Evolutionary conservation across 1,140 invertebrate species (phyloP).

Genomic region (Cataglyphis hispanica): DNA sequence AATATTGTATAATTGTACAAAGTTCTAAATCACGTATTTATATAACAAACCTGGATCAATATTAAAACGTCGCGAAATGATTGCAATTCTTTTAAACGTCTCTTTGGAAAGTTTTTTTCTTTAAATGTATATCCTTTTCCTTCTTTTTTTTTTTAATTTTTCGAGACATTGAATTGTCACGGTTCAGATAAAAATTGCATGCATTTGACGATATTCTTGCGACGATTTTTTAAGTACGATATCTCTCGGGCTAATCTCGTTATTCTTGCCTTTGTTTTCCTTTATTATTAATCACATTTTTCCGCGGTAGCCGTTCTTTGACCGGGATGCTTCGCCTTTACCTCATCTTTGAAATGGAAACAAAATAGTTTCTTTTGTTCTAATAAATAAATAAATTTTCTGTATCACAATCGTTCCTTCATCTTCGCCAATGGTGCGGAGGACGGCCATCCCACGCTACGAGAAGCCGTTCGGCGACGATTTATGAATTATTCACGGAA

Average conservation of each 20-base stretch:
- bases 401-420: constrained; percentile 36
- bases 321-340: constrained; percentile 11
- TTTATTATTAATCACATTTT: constrained; percentile 60
- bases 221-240: constrained; percentile 5
- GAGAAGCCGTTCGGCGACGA: constrained; percentile 45
- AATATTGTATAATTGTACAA: background rate
- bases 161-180: background rate
- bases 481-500: constrained; percentile 71
- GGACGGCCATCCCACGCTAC: background rate
- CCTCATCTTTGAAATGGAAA: constrained; percentile 8
- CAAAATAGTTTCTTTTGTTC: constrained; percentile 30
- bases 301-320: constrained; percentile 35
- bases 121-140: background rate
- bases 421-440: constrained; percentile 18
- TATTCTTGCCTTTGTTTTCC: background rate
- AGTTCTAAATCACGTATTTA: background rate
- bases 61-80: background rate
- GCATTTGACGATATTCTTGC: constrained; percentile 15
- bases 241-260: constrained; percentile 1
- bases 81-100: background rate
- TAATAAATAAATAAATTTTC: no score
- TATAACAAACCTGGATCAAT: background rate
- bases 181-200: background rate
- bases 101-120: no score
- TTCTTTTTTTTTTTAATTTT: background rate